Evolutionary conservation across 2,888 invertebrate species (phyloP).

Genomic region (Nemotelus pantherinus): DNA sequence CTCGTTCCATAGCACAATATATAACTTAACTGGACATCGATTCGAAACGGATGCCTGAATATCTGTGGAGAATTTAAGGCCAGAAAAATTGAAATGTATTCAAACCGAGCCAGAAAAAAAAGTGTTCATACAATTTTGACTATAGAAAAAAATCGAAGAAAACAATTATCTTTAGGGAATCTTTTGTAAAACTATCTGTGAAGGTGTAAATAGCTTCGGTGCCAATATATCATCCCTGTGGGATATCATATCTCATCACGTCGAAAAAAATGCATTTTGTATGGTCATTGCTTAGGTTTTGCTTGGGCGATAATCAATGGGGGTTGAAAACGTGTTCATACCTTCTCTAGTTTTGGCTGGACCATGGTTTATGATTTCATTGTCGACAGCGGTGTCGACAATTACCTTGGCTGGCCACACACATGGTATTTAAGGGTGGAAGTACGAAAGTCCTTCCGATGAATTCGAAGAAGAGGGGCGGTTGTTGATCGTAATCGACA

Average conservation of each 20-base stretch:
- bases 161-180: neutral
- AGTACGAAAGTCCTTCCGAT: conserved; percentile 16
- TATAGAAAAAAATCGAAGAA: conserved; percentile 10
- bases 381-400: conserved; percentile 46
- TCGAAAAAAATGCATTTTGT: conserved; percentile 5
- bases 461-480: neutral
- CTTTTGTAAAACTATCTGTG: conserved; percentile 35
- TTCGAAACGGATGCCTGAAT: conserved; percentile 25
- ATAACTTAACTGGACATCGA: conserved; percentile 26
- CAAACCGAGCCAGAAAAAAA: conserved; percentile 4
- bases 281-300: conserved; percentile 7
- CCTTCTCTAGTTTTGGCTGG: neutral
- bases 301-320: conserved; percentile 43
- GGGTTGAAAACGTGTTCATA: conserved; percentile 37
- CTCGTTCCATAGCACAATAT: neutral
- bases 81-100: conserved; percentile 12
- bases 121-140: conserved; percentile 3
- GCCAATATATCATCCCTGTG: conserved; percentile 46
- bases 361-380: conserved; percentile 46
- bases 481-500: conserved; percentile 13
- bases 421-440: neutral
- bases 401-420: conserved; percentile 45
- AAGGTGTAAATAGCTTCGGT: conserved; percentile 49
- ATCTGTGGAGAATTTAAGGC: neutral
- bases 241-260: conserved; percentile 43